Base-by-base conservation (phyloP, 2,888 invertebrate species). In the Lampropteryx suffumata region DNA sequence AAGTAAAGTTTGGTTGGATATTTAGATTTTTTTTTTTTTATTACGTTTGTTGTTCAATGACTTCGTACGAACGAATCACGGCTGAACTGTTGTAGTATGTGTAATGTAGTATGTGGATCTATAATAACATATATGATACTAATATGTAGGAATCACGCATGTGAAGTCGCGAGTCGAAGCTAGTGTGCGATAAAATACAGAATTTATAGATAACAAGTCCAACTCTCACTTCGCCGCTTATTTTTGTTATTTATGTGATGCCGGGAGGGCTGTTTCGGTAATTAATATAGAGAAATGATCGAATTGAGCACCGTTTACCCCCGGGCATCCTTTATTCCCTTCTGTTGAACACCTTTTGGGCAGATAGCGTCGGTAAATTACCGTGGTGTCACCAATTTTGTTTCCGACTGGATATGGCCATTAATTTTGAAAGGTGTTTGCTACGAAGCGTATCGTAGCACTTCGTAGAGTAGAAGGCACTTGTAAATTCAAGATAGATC, bases 221-320 rank as follows among this genome's bases (percentile, higher is more conserved):
- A 9, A 27, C 14, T 36, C 41, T 12, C 17, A 10, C 45, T 33
- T 37, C 5, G 28, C 33, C n/a, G 7, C 10, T 37, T 34, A 74
- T 79, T 79, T 80, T 80, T 73, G 74, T 82, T 81, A 79, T 82
- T 82, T 82, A 81, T 82, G 52, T 35, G 47, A 46, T 40, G 59
- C 64, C 69, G 68, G 71, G 64, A 64, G 71, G 79, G 78, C 69
- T 73, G 73, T 75, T 79, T 75, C 72, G 72, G 73, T 82, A 82
- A 83, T 83, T 82, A 83, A 83, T 82, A 80, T 79, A 78, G 77
- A 82, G 79, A 72, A 81, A 82, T 82, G 72, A 76, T 72, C 71
- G 71, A 79, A 80, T 78, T 73, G 66, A 75, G 75, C 71, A 71
- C 76, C 80, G 80, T 78, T 82, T 79, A 79, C 77, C 83, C 79